Conservation (phyloP, 92 coral and sea anemone genomes). For the Heteractis magnifica region DNA sequence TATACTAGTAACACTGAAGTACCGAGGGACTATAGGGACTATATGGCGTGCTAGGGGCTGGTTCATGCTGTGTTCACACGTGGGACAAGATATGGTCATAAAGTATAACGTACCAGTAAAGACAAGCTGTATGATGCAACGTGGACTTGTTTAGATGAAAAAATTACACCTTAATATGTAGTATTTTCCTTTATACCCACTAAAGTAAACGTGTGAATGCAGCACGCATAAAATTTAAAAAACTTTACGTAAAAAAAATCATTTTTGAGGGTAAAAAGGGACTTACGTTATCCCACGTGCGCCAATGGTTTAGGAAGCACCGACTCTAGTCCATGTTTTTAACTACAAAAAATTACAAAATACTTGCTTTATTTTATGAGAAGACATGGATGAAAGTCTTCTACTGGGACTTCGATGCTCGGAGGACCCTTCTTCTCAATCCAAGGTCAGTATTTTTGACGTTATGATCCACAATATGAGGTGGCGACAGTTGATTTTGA, state of each 20-base stretch:
- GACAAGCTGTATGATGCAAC: conserved; percentile 38
- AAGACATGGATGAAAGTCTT: conserved; percentile 77
- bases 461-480: background rate
- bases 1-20: background rate
- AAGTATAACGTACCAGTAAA: conserved; percentile 11
- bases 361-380: conserved; percentile 19
- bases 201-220: conserved; percentile 9
- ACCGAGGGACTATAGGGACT: background rate
- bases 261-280: background rate
- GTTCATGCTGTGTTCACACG: background rate
- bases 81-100: conserved; percentile 4
- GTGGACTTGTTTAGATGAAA: conserved; percentile 44
- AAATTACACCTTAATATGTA: conserved; percentile 31
- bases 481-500: background rate
- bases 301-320: conserved; percentile 10
- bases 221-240: background rate
- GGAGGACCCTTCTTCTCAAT: conserved; percentile 79
- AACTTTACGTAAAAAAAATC: background rate
- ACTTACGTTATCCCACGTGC: conserved; percentile 17
- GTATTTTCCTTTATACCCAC: background rate
- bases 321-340: background rate
- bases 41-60: background rate
- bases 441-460: conserved; percentile 54
- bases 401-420: conserved; percentile 82
- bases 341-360: background rate